Base-by-base conservation (phyloP, 2,113 vertebrate genomes). In the Malurus alboscapulatus region DNA sequence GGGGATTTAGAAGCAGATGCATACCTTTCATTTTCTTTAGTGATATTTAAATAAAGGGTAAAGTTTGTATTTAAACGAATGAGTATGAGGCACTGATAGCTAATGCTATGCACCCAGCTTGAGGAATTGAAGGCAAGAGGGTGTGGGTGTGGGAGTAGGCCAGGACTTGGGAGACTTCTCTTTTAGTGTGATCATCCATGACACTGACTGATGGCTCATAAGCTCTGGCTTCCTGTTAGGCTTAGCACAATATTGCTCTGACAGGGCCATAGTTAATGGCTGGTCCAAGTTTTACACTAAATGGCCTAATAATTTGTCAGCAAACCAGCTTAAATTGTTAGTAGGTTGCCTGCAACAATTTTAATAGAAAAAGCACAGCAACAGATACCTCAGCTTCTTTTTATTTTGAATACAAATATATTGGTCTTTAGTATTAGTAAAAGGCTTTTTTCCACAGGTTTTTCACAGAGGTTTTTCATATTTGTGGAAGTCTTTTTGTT, bases 241-340 rank as follows among this genome's bases (percentile, higher is more conserved):
- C 36, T 91, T 50, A 4, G 48, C 44, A 29, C 10, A 40, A 36
- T 86, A 67, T 47, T 10, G 4, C 6, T 94, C 48, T 77, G 36
- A 76, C 3, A 17, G 48, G 74, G 57, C 61, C 90, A 32, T 69
- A 79, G 72, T 94, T 95, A 95, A 78, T 90, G 80, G 44, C 42
- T 96, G 77, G 44, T 95, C 79, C 65, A 42, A 74, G n/a, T 95
- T 97, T 95, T 88, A 82, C 80, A 86, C 71, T 88, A 84, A 92
- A 27, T 88, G 51, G 94, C 92, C 68, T 89, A 93, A 87, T 92
- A 95, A 92, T 90, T 93, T 91, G 29, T 96, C 74, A 88, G 26
- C 32, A 96, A 96, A 84, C 36, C 16, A 69, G 36, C 38, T 93
- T 93, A 90, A 92, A 80, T 86, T 92, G 17, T 87, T 95, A 18